Percentiles rank a stretch among this genome's conserved stretches.
Conservation (phyloP, 1,140 invertebrate genomes). For the Archivesica marissinica region DNA sequence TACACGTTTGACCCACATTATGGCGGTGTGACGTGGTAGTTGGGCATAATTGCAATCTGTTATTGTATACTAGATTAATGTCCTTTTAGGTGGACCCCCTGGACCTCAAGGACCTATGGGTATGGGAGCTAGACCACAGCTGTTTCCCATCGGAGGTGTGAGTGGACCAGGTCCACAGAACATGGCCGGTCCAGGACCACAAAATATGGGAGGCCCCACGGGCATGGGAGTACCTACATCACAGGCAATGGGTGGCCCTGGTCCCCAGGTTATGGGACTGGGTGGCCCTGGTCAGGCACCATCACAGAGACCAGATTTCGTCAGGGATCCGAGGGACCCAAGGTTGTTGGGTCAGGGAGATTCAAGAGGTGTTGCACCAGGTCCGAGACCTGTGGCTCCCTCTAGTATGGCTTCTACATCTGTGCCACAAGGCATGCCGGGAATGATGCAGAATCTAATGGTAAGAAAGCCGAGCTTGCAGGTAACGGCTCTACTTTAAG, state of each 20-base stretch:
- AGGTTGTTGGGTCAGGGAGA: conserved; percentile 63
- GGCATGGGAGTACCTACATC: conserved; percentile 1
- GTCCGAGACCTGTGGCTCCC: conserved; percentile 47
- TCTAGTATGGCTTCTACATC: conserved; percentile 23
- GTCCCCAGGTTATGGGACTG: conserved; percentile 11
- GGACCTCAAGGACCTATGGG: background rate
- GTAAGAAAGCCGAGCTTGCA: too few species aligned
- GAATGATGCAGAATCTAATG: conserved; percentile 21
- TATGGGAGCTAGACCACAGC: background rate
- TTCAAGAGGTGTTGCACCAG: conserved; percentile 57
- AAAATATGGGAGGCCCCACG: conserved; percentile 35
- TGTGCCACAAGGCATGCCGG: background rate
- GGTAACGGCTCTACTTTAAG: too few species aligned
- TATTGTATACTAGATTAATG: too few species aligned
- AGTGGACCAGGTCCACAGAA: conserved; percentile 36
- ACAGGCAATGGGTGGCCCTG: background rate
- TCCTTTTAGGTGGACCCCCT: too few species aligned
- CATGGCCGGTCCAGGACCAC: conserved; percentile 35
- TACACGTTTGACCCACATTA: too few species aligned
- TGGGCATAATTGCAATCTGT: too few species aligned
- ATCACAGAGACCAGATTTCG: conserved; percentile 60
- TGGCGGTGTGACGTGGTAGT: too few species aligned
- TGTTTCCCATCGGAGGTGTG: too few species aligned
- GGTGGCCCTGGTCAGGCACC: conserved; percentile 15
- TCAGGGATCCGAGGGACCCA: conserved; percentile 56